Evolutionary conservation across 2,888 invertebrate species (phyloP).

Genomic region (Phalera bucephala): DNA sequence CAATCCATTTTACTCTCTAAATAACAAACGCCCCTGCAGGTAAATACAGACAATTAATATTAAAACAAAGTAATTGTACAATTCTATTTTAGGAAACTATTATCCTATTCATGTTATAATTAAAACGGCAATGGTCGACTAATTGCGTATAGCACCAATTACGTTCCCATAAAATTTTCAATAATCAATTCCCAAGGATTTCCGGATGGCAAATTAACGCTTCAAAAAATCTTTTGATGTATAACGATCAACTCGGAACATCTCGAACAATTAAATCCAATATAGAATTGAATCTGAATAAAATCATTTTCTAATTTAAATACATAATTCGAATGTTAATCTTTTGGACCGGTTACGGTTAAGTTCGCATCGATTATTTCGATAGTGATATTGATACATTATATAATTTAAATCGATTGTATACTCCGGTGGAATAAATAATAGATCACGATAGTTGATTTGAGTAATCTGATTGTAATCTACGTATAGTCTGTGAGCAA

Average conservation of each 20-base stretch:
- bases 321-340: constrained; percentile 16
- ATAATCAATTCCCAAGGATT: constrained; percentile 12
- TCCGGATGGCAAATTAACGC: constrained; percentile 16
- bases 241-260: constrained; percentile 5
- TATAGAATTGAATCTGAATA: no score
- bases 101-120: no score
- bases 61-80: background rate
- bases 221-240: constrained; percentile 6
- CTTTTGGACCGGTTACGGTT: constrained; percentile 8
- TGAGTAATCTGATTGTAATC: constrained; percentile 68
- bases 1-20: background rate
- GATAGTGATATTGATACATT: no score
- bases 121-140: no score
- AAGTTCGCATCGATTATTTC: no score
- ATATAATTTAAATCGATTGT: constrained; percentile 18
- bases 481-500: no score
- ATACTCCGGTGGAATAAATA: no score
- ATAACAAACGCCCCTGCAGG: background rate
- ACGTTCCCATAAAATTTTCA: no score
- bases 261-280: constrained; percentile 18
- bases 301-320: constrained; percentile 10
- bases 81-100: background rate
- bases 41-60: background rate
- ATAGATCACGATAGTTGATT: constrained; percentile 51
- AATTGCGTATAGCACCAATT: no score